Evolutionary conservation across 2,888 invertebrate genomes (phyloP).

Genomic region (Drosophila phalerata): DNA sequence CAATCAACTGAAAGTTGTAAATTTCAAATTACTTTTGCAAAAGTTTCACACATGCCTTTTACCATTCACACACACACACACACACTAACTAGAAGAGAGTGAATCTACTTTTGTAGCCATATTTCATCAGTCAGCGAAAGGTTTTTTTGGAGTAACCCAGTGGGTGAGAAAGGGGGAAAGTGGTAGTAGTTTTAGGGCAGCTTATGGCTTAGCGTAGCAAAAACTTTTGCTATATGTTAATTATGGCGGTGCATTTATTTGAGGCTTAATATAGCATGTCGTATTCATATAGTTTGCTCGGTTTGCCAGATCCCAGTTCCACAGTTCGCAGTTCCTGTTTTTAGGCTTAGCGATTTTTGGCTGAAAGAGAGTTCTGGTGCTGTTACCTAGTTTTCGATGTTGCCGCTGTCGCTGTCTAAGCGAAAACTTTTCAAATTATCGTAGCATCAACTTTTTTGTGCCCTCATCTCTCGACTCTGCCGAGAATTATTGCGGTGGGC

Average conservation of each 20-base stretch:
- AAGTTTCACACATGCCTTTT: not conserved
- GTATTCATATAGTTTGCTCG: slow-evolving; percentile 64
- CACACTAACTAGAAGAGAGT: slow-evolving; percentile 3
- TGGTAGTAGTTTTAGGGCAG: slow-evolving; percentile 45
- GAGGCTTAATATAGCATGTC: slow-evolving; percentile 77
- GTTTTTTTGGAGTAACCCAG: slow-evolving; percentile 12
- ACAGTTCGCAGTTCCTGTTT: slow-evolving; percentile 43
- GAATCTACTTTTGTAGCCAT: slow-evolving; percentile 55
- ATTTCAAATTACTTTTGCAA: slow-evolving; percentile 68
- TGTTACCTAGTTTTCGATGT: slow-evolving; percentile 42
- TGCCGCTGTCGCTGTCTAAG: slow-evolving; percentile 68
- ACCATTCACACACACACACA: not conserved
- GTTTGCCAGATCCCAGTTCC: slow-evolving; percentile 34
- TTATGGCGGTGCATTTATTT: slow-evolving; percentile 81
- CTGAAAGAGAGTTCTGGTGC: slow-evolving; percentile 4
- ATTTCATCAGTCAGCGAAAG: slow-evolving; percentile 59
- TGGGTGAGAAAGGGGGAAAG: not conserved
- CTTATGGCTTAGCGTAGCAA: slow-evolving; percentile 57
- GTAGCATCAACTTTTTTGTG: slow-evolving; percentile 75
- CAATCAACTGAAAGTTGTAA: slow-evolving; percentile 74
- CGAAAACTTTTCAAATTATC: slow-evolving; percentile 81
- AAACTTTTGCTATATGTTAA: slow-evolving; percentile 83
- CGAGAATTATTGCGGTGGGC: slow-evolving; percentile 55
- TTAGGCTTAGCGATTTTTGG: slow-evolving; percentile 50
- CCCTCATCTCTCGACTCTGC: slow-evolving; percentile 23